phyloP scores from a whole-genome alignment of 2,113 vertebrate species.

The Eptatretus burgeri region DNA sequence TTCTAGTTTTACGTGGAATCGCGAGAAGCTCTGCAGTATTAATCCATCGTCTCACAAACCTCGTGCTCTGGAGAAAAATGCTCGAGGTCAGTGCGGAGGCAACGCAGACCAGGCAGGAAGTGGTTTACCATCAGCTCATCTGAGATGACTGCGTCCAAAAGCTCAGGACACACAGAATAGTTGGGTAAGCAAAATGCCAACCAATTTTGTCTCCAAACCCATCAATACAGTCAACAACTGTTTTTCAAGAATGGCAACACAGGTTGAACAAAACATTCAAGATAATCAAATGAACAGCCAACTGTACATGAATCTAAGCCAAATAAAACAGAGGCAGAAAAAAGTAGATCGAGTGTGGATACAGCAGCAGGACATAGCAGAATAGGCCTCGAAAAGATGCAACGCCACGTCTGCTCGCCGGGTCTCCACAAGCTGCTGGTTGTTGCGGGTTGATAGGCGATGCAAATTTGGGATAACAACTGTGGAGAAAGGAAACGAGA shows the following conservation, averaged over 20 bases:
- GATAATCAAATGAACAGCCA: background rate
- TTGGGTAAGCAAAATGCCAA: no score
- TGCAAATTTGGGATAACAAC: slow-evolving; percentile 91
- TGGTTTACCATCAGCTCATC: slow-evolving; percentile 94
- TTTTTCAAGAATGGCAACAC: no score
- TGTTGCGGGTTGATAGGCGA: slow-evolving; percentile 70
- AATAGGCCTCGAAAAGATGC: slow-evolving; percentile 90
- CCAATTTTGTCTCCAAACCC: no score
- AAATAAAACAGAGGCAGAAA: background rate
- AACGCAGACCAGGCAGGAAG: slow-evolving; percentile 79
- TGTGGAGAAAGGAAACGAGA: slow-evolving; percentile 16
- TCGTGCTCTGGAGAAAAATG: slow-evolving; percentile 89
- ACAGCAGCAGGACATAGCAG: slow-evolving; percentile 96
- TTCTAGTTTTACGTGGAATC: no score
- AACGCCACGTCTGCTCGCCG: slow-evolving; percentile 75
- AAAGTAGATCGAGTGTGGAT: slow-evolving; percentile 28
- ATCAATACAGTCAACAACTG: no score
- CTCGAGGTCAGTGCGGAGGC: slow-evolving; percentile 79
- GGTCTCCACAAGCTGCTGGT: slow-evolving; percentile 52
- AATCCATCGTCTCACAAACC: slow-evolving; percentile 19
- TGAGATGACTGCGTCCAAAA: slow-evolving; percentile 44
- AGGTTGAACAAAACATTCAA: no score
- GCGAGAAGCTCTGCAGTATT: no score
- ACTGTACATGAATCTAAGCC: background rate
- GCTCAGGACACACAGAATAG: background rate